Base-by-base conservation (phyloP, 1,140 invertebrate genomes). In the Dreissena polymorpha region DNA sequence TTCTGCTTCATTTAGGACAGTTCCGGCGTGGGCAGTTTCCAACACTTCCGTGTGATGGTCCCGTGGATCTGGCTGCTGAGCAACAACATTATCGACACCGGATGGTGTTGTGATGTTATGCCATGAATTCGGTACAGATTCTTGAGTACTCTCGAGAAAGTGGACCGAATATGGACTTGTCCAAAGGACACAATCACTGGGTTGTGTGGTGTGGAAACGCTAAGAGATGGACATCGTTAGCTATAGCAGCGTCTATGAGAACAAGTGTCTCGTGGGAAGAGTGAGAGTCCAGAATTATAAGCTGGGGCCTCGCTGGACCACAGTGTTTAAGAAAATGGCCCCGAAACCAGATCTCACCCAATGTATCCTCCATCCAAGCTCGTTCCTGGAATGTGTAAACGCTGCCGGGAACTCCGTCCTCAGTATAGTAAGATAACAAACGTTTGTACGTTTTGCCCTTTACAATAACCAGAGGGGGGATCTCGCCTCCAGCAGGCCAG, bases 371-470 rank as follows among this genome's bases (percentile, higher is more conserved):
- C 81, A 86, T 87, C 69, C 70, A 82, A 13, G 69, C 78, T 16
- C 83, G 65, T 57, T 57, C 12, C 64, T 87, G 86, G 67, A 75
- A 86, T 12, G 86, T 87, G 74, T 86, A 87, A 16, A 86, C 57
- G 14, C 73, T 51, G 10, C 75, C 86, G 16, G 53, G 7, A 10
- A 77, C 83, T 10, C 63, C 82, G 51, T 75, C 73, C 21, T 39
- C 64, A n/a, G 69, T 73, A 39, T 76, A 73, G 60, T 74, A 85
- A 5, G 77, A 70, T 29, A 73, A 29, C 3, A 85, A 25, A 68
- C 53, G 75, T 50, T 23, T 79, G n/a, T 21, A 2, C 29, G 86
- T 87, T 39, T 86, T 85, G 6, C 70, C 85, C 69, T 83, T 82
- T 12, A 84, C 85, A 60, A 86, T 74, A 25, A 72, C 75, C 23